Evolutionary conservation across 2,888 invertebrate genomes (phyloP), one percentile per base, ranked within the genome.

Genomic region (Neoscelio sp.): DNA sequence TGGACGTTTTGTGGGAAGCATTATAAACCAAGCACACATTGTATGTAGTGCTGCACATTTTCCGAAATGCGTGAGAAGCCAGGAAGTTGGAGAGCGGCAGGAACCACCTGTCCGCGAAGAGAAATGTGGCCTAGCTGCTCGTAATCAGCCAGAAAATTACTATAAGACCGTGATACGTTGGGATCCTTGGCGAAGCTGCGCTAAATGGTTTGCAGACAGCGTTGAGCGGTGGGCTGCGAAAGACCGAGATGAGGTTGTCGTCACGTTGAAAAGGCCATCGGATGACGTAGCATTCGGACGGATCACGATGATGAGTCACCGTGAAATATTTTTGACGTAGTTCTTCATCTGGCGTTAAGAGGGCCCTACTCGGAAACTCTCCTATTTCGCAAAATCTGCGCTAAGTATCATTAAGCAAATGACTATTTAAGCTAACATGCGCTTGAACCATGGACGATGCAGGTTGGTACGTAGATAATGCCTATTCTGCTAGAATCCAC

Each of bases 11-110:
- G 10, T 76, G 70, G 0, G 84, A 84, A 3, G 80, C 85, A 44
- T 87, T 83, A 64, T 84, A 87, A 0, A 87, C 87, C 0, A 85
- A 82, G 7, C 87, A 68, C 7, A 86, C 12, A 13, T 82, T 82
- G 0, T 84, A 84, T 0, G 84, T 83, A 0, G 81, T 56, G 50
- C 82, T 83, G 10, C 33, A 26, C 5, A 77, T 79, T 13, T 78
- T 74, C 0, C 35, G 73, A 0, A 87, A 85, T 1, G 81, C 40
- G 13, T 85, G 87, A 71, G 87, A 85, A 26, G 85, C 84, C 2
- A 87, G 42, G 26, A 15, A 68, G 12, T 20, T n/a, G 33, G n/a
- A 10, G 0, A 1, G 1, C 1, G 2, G 13, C 0, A 0, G 17
- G 0, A 0, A 2, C 0, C 8, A 0, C 6, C 0, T 2, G 8